Conservation (phyloP, 2,888 invertebrate genomes). For the Mythimna pallens region DNA sequence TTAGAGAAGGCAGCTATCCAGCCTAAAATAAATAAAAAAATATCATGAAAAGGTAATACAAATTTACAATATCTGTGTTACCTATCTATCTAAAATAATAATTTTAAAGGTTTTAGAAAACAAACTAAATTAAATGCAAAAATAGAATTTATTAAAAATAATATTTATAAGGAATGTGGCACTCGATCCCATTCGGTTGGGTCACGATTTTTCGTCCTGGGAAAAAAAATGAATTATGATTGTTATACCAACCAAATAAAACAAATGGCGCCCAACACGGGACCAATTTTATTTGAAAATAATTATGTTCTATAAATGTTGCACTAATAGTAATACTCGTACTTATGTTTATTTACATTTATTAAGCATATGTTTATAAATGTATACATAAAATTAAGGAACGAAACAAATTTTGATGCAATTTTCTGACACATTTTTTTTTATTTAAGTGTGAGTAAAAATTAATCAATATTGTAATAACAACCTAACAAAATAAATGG, state of each 20-base stretch:
- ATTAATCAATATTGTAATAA: conserved; percentile 1
- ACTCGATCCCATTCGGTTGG: conserved; percentile 20
- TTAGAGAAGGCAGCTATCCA: too few species aligned
- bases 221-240: conserved; percentile 32
- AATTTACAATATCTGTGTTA: too few species aligned
- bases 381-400: conserved; percentile 1
- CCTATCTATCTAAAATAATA: background rate
- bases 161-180: conserved; percentile 49
- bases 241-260: conserved; percentile 11
- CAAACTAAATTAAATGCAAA: conserved; percentile 40
- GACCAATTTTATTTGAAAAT: conserved; percentile 7
- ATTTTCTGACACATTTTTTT: conserved; percentile 8
- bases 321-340: background rate
- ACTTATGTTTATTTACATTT: conserved; percentile 16
- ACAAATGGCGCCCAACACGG: conserved; percentile 54
- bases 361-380: conserved; percentile 5
- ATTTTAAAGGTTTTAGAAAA: conserved; percentile 11
- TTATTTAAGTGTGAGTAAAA: conserved; percentile 16
- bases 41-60: too few species aligned
- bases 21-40: too few species aligned
- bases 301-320: background rate
- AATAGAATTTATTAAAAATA: conserved; percentile 57
- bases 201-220: conserved; percentile 57
- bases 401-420: conserved; percentile 52
- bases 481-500: conserved; percentile 24